phyloP scores from a whole-genome alignment of 2,888 invertebrate genomes.

The Priapulus caudatus region DNA sequence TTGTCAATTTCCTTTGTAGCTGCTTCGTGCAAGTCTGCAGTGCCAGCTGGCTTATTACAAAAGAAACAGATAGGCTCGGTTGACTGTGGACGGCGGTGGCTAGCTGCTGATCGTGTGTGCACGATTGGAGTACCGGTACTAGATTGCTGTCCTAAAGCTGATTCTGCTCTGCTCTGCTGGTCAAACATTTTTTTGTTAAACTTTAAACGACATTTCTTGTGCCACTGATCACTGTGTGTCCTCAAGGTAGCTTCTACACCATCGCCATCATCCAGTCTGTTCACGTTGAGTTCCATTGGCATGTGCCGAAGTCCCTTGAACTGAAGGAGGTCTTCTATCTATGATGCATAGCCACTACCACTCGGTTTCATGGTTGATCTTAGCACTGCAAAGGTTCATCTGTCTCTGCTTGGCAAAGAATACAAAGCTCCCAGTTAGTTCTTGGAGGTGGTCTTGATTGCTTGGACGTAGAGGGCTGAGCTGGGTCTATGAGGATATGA shows the following conservation, averaged over 20 bases:
- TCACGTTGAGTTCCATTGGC: neutral
- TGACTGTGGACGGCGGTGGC: neutral
- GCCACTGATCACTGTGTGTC: neutral
- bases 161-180: too few relatives aligned
- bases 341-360: constrained; percentile 1
- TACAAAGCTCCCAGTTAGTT: neutral
- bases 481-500: neutral
- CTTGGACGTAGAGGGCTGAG: neutral
- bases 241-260: neutral
- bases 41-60: constrained; percentile 3
- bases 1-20: neutral
- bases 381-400: neutral
- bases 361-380: neutral
- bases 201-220: neutral
- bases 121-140: too few relatives aligned
- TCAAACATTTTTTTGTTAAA: neutral
- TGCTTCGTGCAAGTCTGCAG: neutral
- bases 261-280: constrained; percentile 1
- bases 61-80: neutral
- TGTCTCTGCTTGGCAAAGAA: constrained; percentile 3
- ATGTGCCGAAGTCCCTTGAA: neutral
- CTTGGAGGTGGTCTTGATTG: neutral
- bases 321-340: neutral
- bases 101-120: neutral
- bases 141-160: too few relatives aligned